Conservation (phyloP, 2,797 vertebrate genomes). For the Labeo calbasu region DNA sequence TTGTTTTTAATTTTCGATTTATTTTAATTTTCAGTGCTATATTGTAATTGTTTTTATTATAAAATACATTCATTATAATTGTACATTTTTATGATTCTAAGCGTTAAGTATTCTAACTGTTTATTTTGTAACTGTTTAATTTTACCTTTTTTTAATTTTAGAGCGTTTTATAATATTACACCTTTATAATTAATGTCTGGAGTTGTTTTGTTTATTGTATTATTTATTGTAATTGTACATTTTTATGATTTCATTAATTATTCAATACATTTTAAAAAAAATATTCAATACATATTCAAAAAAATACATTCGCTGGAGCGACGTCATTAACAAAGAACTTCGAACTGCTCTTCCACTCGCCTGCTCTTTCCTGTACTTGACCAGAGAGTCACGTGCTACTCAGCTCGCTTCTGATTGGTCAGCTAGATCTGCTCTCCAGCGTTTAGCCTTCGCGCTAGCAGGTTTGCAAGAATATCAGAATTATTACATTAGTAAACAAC, state of each 20-base stretch:
- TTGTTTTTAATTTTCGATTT: not conserved
- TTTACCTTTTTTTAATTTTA: no score
- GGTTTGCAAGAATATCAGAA: not conserved
- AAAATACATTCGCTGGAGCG: not conserved
- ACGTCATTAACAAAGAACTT: not conserved
- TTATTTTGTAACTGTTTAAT: no score
- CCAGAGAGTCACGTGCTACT: not conserved
- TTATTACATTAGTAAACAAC: not conserved
- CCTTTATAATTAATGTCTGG: not conserved
- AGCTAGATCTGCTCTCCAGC: not conserved
- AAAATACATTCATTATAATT: not conserved
- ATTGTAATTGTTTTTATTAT: no score
- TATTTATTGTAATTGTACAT: not conserved
- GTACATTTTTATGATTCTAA: no score
- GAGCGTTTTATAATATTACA: not conserved
- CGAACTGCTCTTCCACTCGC: not conserved
- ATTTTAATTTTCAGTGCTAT: not conserved
- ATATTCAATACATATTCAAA: not conserved
- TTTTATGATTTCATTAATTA: not conserved
- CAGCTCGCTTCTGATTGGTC: slow-evolving; percentile 1
- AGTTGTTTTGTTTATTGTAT: not conserved
- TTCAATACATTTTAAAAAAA: no score
- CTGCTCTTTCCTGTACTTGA: no score
- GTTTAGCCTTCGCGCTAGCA: not conserved
- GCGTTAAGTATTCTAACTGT: no score